Evolutionary conservation across 2,888 invertebrate genomes (phyloP), one percentile per base, ranked within the genome.

Genomic region (Acrobasis consociella): DNA sequence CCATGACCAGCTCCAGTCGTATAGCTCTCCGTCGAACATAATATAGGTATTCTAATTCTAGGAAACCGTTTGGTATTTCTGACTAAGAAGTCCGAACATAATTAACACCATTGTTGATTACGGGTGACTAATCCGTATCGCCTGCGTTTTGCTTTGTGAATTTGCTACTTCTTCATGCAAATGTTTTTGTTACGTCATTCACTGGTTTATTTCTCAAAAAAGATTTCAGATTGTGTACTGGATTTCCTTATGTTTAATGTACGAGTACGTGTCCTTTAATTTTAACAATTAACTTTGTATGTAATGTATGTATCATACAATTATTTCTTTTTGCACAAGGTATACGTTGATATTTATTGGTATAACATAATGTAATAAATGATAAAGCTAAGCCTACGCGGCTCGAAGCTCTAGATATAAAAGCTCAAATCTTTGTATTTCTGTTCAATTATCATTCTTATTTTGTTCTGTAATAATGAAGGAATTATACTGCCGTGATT

Each of bases 111-210:
- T 56, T 42, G 56, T 56, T 56, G 7, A 56, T 56, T 22, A 22
- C 42, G 39, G 56, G 17, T 56, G 56, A 56, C 56, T 56, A 39
- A 56, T 42, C 56, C 46, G 42, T 56, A 56, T 56, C 56, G 42
- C 56, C 56, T 5, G 38, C 55, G 15, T n/a, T n/a, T n/a, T 55
- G 17, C 17, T 42, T 56, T 56, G 56, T 56, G 42, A 56, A 39
- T 56, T 56, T 56, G 22, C 2, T 17, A 38, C 46, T 56, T 42
- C 56, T 56, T 39, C 56, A 42, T 56, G 42, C 16, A 37, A 17
- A 22, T 42, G 13, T 0, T 42, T 11, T 42, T 42, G 5, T 56
- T 56, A 56, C 56, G 56, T 42, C 42, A 56, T 13, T 13, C 46
- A 5, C 46, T n/a, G n/a, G 46, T 13, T 46, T 10, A 46, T 46